Percentiles rank a stretch among this genome's conserved stretches.
phyloP scores from a whole-genome alignment of 2,113 vertebrate genomes.

The Cyphomyrus discorhynchus region DNA sequence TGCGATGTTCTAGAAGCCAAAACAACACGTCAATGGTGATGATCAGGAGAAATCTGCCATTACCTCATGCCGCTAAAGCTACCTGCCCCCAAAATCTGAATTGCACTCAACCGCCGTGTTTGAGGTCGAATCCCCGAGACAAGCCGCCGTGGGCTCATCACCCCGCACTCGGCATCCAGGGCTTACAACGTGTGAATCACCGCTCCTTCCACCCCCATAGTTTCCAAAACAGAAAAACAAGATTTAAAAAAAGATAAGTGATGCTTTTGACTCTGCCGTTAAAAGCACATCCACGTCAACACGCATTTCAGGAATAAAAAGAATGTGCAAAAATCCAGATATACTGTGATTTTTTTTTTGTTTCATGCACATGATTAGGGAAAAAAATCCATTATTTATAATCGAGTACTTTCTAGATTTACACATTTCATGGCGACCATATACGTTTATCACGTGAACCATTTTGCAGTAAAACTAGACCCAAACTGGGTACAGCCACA shows the following conservation, averaged over 20 bases:
- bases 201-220: not conserved
- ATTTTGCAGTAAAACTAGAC: not conserved
- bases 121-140: not conserved
- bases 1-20: not conserved
- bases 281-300: not conserved
- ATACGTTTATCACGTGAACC: not conserved
- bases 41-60: not conserved
- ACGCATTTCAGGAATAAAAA: not conserved
- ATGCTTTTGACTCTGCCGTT: not conserved
- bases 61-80: not conserved
- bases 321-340: not conserved
- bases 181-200: not conserved
- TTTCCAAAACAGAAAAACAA: not conserved
- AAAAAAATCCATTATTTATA: not conserved
- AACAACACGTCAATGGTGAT: not conserved
- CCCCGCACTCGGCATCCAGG: not conserved
- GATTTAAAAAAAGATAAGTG: not conserved
- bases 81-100: not conserved
- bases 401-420: not conserved
- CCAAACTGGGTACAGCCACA: not conserved
- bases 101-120: not conserved
- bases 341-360: not conserved
- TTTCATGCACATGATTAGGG: not conserved
- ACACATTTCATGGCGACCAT: not conserved
- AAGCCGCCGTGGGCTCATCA: not conserved